These are phyloP conservation scores for Aphidius colemani DNA, from an alignment of 2,888 invertebrate species.

Conservation along the genomic window DNA sequence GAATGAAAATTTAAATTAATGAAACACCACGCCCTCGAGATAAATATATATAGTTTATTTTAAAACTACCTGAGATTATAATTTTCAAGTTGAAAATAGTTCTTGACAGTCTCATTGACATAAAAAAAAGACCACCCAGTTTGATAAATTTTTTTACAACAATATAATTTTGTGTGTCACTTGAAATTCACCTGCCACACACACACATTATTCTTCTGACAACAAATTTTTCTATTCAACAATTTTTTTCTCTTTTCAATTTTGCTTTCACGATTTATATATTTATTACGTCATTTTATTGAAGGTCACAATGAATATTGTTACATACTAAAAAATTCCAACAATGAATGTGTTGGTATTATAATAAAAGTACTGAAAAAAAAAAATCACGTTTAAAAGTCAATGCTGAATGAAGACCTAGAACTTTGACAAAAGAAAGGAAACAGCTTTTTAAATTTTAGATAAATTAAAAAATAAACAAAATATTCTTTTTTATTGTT, in stretches of 20 bases:
- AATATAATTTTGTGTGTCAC: conserved; percentile 12
- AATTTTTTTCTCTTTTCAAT: conserved; percentile 7
- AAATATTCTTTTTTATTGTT: neutral
- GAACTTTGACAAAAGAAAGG: neutral
- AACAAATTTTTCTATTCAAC: conserved; percentile 4
- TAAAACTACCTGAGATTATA: no score
- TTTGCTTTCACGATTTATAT: conserved; percentile 13
- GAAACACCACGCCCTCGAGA: no score
- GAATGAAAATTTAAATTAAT: no score
- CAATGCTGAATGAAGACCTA: no score
- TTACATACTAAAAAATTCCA: conserved; percentile 1
- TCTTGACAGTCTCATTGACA: conserved; percentile 44
- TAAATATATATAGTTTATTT: no score
- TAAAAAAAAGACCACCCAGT: conserved; percentile 31
- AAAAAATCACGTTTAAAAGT: no score
- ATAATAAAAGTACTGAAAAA: no score
- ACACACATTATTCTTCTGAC: neutral
- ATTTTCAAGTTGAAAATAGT: conserved; percentile 33
- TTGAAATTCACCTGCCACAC: conserved; percentile 17
- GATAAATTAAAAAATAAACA: neutral
- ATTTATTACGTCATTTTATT: conserved; percentile 7
- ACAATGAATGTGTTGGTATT: no score
- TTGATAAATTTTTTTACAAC: neutral
- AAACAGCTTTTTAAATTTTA: neutral
- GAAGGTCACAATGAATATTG: conserved; percentile 18